A percentile compares a stretch with the other conserved stretches of the same genome.
These are phyloP conservation scores for Sturnus vulgaris DNA, from an alignment of 2,113 vertebrate species.

Conservation along the genomic window DNA sequence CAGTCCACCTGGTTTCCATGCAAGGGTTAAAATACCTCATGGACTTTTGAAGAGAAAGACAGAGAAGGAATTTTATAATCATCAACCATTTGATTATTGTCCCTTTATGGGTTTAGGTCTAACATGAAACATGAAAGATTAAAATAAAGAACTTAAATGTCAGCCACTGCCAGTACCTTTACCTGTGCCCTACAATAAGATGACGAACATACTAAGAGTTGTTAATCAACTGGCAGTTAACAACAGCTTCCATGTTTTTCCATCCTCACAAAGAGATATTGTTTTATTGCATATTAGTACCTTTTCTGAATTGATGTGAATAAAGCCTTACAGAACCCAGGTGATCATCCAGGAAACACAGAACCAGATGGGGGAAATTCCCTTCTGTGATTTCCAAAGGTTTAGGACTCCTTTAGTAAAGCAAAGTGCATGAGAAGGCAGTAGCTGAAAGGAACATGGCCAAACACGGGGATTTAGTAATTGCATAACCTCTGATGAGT, in stretches of 20 bases:
- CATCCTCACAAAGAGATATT: background rate
- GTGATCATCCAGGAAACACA: background rate
- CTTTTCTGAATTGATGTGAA: background rate
- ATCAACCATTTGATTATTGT: background rate
- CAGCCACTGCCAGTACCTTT: background rate
- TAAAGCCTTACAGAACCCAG: background rate
- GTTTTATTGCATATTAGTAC: background rate
- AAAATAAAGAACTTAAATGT: background rate
- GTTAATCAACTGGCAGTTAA: background rate
- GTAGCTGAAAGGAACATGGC: background rate
- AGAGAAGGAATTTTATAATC: background rate
- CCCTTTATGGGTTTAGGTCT: background rate
- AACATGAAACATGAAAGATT: background rate
- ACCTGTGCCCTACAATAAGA: background rate
- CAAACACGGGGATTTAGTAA: background rate
- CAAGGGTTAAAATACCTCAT: background rate
- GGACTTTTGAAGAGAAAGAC: background rate
- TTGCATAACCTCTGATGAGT: background rate
- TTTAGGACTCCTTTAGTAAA: background rate
- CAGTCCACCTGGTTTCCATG: background rate
- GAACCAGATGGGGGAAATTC: background rate
- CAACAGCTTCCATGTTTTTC: background rate
- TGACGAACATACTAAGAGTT: background rate
- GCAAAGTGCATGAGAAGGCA: background rate
- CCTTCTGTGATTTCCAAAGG: conserved; percentile 6